phyloP scores from a whole-genome alignment of 1,140 invertebrate species.

The Zaprionus davidi region DNA sequence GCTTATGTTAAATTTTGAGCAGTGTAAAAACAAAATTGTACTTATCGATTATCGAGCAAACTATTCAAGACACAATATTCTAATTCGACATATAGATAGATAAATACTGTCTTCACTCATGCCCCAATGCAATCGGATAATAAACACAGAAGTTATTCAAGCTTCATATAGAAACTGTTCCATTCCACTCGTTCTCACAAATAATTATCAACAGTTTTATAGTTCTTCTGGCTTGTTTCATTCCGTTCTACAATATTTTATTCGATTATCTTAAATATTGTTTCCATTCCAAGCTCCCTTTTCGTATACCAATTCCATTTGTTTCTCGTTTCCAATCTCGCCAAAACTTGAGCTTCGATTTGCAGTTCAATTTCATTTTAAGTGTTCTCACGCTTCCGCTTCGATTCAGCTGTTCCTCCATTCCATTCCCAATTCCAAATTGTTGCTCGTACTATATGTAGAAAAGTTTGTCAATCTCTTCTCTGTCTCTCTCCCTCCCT shows the following conservation, averaged over 20 bases:
- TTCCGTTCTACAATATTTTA: neutral
- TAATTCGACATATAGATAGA: no score
- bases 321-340: neutral
- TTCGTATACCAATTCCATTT: neutral
- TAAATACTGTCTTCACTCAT: no score
- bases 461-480: constrained; percentile 13
- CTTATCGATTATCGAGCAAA: no score
- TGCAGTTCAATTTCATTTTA: constrained; percentile 1
- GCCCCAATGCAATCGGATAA: no score
- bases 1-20: no score
- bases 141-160: no score
- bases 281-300: neutral
- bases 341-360: neutral
- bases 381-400: neutral
- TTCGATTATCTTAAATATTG: neutral
- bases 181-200: no score
- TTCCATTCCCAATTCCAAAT: neutral
- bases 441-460: constrained; percentile 7
- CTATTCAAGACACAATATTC: no score
- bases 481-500: neutral
- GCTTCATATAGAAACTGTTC: no score
- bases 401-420: neutral
- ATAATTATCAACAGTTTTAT: no score
- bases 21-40: no score
- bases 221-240: neutral